Percentiles rank a stretch among this genome's conserved stretches.
These are phyloP conservation scores for Sebastes baramenuke DNA, from an alignment of 2,797 vertebrate species.

Conservation along the genomic window DNA sequence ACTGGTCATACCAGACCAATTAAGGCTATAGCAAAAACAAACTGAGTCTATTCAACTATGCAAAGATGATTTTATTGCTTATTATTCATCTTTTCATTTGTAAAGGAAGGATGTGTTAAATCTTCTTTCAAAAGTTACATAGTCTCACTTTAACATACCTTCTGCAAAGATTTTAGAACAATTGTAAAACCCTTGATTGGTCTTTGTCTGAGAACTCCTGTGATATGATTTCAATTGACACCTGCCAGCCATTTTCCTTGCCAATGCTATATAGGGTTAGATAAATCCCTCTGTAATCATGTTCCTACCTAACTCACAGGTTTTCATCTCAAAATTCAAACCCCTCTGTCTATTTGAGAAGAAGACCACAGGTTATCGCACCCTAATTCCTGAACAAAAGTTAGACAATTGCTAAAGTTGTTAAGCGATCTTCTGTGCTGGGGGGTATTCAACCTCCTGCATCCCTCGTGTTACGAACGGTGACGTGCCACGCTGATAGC, in stretches of 20 bases:
- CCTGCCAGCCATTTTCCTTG: background rate
- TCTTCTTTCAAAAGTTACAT: background rate
- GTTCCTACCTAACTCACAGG: background rate
- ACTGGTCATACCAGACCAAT: background rate
- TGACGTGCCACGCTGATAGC: constrained; percentile 89
- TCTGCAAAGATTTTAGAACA: background rate
- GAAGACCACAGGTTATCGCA: constrained; percentile 15
- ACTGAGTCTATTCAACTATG: background rate
- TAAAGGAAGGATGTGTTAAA: background rate
- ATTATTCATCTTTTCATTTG: background rate
- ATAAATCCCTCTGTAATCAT: background rate
- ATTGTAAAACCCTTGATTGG: background rate
- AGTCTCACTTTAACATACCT: background rate
- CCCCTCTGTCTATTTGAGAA: constrained; percentile 8
- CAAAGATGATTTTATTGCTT: background rate
- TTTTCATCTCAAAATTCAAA: constrained; percentile 5
- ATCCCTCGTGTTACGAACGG: constrained; percentile 79
- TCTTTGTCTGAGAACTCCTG: background rate
- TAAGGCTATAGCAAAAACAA: background rate
- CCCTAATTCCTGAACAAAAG: constrained; percentile 38
- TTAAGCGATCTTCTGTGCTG: constrained; percentile 42
- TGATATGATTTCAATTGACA: background rate
- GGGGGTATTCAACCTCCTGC: constrained; percentile 59
- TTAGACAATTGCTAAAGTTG: constrained; percentile 44
- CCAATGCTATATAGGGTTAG: background rate